These are phyloP conservation scores for Agrenia bidenticulata DNA, from an alignment of 2,888 invertebrate genomes.

Conservation along the genomic window DNA sequence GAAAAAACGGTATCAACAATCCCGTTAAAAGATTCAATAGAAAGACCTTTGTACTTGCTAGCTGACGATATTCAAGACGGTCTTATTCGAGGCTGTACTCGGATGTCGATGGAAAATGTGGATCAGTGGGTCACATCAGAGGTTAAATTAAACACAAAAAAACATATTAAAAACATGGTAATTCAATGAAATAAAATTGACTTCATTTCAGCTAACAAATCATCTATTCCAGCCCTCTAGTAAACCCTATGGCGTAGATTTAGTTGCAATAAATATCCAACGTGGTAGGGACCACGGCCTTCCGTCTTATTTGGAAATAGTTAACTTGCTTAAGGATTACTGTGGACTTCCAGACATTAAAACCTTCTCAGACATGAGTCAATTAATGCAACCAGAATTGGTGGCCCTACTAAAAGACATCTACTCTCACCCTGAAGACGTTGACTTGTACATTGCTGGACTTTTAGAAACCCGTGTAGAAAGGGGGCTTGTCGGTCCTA, in stretches of 20 bases:
- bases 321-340: constrained; percentile 7
- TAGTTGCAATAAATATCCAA: constrained; percentile 24
- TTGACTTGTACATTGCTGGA: constrained; percentile 14
- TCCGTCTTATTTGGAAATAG: constrained; percentile 9
- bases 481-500: constrained; percentile 57
- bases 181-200: not conserved
- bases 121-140: constrained; percentile 16
- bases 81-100: constrained; percentile 10
- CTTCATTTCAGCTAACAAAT: no score
- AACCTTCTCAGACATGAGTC: no score
- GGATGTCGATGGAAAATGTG: constrained; percentile 18
- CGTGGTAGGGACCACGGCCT: constrained; percentile 33
- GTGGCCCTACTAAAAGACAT: constrained; percentile 4
- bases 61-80: constrained; percentile 11
- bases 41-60: constrained; percentile 10
- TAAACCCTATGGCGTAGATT: constrained; percentile 15
- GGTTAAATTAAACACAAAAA: not conserved
- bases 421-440: constrained; percentile 13
- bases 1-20: constrained; percentile 2
- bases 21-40: constrained; percentile 7
- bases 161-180: not conserved
- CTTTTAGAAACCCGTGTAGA: no score
- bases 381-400: not conserved
- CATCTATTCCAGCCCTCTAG: not conserved
- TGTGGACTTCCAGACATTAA: constrained; percentile 12